These are phyloP conservation scores for Stenchaetothrips biformis DNA, from an alignment of 2,888 invertebrate species.

Conservation along the genomic window DNA sequence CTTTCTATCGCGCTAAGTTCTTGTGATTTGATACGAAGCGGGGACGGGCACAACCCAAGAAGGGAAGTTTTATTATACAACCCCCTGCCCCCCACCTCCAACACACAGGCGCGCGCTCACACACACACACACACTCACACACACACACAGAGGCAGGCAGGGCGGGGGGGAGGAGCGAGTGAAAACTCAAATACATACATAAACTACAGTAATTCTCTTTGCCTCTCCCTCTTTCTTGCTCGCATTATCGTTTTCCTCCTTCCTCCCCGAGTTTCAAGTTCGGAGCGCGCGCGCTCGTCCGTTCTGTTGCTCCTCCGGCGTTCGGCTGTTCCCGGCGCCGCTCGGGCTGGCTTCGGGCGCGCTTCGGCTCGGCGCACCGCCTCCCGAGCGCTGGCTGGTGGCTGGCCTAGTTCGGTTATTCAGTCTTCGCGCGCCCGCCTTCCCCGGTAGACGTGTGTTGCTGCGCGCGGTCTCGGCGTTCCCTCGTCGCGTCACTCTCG, in stretches of 20 bases:
- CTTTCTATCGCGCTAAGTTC: neutral
- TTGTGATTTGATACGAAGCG: constrained; percentile 9
- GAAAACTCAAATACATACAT: constrained; percentile 25
- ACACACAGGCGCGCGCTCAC: neutral
- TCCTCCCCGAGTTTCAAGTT: neutral
- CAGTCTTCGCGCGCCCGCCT: constrained; percentile 5
- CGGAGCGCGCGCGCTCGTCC: neutral
- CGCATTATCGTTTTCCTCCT: constrained; percentile 22
- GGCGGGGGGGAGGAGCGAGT: neutral
- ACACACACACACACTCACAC: neutral
- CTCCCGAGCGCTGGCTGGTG: neutral
- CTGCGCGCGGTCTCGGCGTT: neutral
- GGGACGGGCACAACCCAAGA: neutral
- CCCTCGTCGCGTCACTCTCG: neutral
- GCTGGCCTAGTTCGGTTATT: constrained; percentile 15
- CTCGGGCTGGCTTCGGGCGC: constrained; percentile 15
- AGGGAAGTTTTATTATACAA: constrained; percentile 19
- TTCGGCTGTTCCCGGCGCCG: neutral
- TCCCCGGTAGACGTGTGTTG: neutral
- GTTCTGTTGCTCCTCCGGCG: neutral
- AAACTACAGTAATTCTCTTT: constrained; percentile 24
- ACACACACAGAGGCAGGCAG: neutral
- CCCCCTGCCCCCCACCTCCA: neutral
- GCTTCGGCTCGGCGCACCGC: neutral
- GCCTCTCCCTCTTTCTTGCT: constrained; percentile 15